Evolutionary conservation across 1,140 invertebrate genomes (phyloP).

Genomic region (Oryzaephilus surinamensis): DNA sequence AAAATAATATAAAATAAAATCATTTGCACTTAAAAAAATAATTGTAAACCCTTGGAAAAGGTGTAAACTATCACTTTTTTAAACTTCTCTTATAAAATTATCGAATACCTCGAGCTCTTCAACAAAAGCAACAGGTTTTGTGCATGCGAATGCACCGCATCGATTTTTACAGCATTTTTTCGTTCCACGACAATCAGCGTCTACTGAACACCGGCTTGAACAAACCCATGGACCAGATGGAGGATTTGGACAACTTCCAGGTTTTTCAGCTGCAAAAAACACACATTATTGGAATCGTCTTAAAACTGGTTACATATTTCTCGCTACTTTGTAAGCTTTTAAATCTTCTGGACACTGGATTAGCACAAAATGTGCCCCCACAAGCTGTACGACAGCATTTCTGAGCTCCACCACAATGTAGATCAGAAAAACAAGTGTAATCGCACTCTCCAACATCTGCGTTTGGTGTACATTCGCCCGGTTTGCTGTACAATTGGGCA

Average conservation of each 20-base stretch:
- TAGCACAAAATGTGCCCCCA: slow-evolving; percentile 10
- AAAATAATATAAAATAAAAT: not conserved
- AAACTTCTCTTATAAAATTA: too few relatives aligned
- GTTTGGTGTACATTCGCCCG: slow-evolving; percentile 9
- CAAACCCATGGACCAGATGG: slow-evolving; percentile 49
- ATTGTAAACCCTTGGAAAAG: too few relatives aligned
- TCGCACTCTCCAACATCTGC: slow-evolving; percentile 6
- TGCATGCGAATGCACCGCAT: slow-evolving; percentile 46
- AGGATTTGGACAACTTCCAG: not conserved
- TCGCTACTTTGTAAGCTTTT: not conserved
- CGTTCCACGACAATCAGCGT: slow-evolving; percentile 43
- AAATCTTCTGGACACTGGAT: slow-evolving; percentile 4
- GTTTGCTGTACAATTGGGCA: too few relatives aligned
- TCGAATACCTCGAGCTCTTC: too few relatives aligned
- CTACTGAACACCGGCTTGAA: slow-evolving; percentile 43
- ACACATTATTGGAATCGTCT: too few relatives aligned
- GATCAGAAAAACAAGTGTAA: slow-evolving; percentile 6
- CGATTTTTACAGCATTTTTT: slow-evolving; percentile 50
- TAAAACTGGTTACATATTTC: too few relatives aligned
- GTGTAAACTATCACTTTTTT: too few relatives aligned
- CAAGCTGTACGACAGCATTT: slow-evolving; percentile 16
- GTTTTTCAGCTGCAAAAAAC: too few relatives aligned
- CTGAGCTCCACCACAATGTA: slow-evolving; percentile 5
- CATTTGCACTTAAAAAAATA: not conserved
- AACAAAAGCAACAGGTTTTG: too few relatives aligned